These are phyloP conservation scores for Probosciger aterrimus DNA, from an alignment of 2,113 vertebrate species.

Conservation along the genomic window DNA sequence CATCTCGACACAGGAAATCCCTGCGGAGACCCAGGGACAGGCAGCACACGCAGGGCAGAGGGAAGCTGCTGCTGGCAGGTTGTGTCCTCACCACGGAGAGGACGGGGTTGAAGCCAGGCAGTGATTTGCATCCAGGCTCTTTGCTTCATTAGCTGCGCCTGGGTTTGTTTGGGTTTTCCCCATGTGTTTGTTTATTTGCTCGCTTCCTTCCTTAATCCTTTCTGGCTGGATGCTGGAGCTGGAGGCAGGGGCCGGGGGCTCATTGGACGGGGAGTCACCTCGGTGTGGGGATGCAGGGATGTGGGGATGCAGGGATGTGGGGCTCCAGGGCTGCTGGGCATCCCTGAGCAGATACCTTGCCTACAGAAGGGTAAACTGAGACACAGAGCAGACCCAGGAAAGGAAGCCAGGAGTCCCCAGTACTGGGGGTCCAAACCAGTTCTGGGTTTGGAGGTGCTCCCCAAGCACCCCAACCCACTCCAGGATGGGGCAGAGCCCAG, in stretches of 20 bases:
- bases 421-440: not conserved
- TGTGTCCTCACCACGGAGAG: not conserved
- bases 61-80: not conserved
- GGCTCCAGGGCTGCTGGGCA: not conserved
- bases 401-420: not conserved
- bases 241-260: not conserved
- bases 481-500: accelerated
- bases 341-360: not conserved
- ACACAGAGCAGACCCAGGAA: accelerated
- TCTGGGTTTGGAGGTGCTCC: not conserved
- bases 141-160: not conserved
- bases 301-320: not conserved
- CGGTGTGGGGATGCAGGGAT: not conserved
- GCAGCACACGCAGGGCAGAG: not conserved
- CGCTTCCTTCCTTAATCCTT: slow-evolving; percentile 8
- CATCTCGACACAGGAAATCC: not conserved
- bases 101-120: not conserved
- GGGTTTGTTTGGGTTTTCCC: slow-evolving; percentile 42
- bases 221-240: not conserved
- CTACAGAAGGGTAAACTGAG: not conserved
- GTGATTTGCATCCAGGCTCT: not conserved
- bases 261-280: not conserved
- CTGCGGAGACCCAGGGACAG: not conserved
- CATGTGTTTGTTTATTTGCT: not conserved
- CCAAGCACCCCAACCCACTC: accelerated